Percentiles rank a stretch among this genome's conserved stretches.
Conservation (phyloP, 2,797 vertebrate genomes). For the Pseudotriccus pelzelni region DNA sequence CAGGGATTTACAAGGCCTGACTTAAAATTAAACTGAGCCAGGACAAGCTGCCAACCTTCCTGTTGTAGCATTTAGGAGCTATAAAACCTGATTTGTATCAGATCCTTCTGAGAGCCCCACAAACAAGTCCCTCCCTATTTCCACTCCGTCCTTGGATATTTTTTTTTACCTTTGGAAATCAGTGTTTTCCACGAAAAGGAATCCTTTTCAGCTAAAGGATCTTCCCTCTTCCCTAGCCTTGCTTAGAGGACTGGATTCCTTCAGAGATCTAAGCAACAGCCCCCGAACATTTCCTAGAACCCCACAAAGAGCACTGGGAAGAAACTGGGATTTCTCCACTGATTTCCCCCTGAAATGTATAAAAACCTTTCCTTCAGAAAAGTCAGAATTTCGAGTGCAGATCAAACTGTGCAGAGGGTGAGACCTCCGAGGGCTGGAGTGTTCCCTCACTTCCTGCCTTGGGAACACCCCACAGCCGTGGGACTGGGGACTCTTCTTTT, state of each 20-base stretch:
- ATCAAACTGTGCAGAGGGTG: neutral
- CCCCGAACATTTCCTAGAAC: neutral
- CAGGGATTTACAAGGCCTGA: neutral
- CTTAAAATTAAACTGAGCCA: neutral
- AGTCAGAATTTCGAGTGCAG: neutral
- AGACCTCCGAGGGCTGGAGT: too few relatives aligned
- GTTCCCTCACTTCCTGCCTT: neutral
- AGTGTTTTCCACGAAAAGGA: neutral
- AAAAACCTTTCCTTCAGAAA: neutral
- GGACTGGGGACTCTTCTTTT: neutral
- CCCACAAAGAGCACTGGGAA: neutral
- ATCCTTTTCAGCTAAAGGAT: neutral
- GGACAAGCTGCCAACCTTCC: neutral
- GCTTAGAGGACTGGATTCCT: neutral
- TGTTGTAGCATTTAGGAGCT: neutral
- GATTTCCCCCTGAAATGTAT: neutral
- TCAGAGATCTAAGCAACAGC: neutral
- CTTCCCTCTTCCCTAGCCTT: neutral
- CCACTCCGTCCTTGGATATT: neutral
- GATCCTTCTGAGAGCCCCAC: neutral
- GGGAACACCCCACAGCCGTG: neutral
- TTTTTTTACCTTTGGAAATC: slow-evolving; percentile 52
- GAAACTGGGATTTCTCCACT: neutral
- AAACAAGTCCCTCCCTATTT: neutral
- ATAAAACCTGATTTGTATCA: neutral